Percentiles rank a stretch among this genome's conserved stretches.
Conservation (phyloP, 2,888 invertebrate genomes). For the Unio delphinus region DNA sequence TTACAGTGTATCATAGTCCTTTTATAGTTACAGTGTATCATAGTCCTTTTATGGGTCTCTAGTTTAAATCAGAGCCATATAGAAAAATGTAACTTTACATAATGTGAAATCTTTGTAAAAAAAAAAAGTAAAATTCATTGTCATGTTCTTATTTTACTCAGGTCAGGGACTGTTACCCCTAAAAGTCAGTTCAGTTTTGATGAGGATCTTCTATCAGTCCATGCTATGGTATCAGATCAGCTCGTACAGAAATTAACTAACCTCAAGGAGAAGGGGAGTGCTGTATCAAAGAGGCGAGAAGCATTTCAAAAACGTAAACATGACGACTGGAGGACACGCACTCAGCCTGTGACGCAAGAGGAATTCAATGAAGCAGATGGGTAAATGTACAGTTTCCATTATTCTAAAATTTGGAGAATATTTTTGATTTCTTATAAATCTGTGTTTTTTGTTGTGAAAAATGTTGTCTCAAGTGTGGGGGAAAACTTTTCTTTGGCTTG, state of each 20-base stretch:
- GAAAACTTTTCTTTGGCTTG: too few relatives aligned
- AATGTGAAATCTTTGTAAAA: too few relatives aligned
- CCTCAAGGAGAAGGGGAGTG: constrained; percentile 44
- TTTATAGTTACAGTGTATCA: too few relatives aligned
- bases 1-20: too few relatives aligned
- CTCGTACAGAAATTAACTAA: constrained; percentile 55
- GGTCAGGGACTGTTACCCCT: constrained; percentile 49
- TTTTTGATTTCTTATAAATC: background rate
- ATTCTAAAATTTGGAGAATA: background rate
- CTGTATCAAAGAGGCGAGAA: constrained; percentile 40
- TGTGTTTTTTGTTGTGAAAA: too few relatives aligned
- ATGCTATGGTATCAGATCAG: constrained; percentile 46
- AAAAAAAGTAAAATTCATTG: background rate
- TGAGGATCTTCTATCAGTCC: constrained; percentile 18
- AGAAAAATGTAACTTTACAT: too few relatives aligned
- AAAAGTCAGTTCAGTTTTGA: constrained; percentile 40
- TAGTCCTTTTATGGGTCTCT: too few relatives aligned
- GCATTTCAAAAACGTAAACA: constrained; percentile 75
- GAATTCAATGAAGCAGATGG: constrained; percentile 63
- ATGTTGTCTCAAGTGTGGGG: too few relatives aligned
- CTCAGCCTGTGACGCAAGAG: constrained; percentile 63
- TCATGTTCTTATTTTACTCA: constrained; percentile 11
- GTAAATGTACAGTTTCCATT: constrained; percentile 33
- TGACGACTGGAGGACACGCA: constrained; percentile 72
- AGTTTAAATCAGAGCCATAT: too few relatives aligned